Base-by-base conservation (phyloP, 2,113 vertebrate species). In the Amphilophus citrinellus region DNA sequence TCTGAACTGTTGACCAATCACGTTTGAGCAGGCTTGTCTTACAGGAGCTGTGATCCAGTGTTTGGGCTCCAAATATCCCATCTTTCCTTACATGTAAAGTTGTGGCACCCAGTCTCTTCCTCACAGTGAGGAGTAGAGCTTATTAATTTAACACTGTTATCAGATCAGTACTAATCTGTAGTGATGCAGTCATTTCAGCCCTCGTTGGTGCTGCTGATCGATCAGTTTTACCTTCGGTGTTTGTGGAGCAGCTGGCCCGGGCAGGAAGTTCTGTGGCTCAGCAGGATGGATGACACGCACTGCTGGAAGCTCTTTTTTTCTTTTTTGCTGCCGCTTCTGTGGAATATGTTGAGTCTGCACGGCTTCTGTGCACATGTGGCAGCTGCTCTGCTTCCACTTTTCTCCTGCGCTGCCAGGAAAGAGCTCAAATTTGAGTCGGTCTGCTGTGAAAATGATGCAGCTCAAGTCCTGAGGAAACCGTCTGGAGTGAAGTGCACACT, bases 231-330 rank as follows among this genome's bases (percentile, higher is more conserved):
- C 44, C 30, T 79, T 53, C 61, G 56, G 57, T 44, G 56, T 44
- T 44, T 27, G 68, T 80, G 79, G 57, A 77, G 66, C 58, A 65
- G 62, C 73, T 77, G 78, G 18, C 14, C 2, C 58, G 10, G 53
- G 50, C 82, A 82, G 77, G 80, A 86, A 66, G 78, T 30, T 35
- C n/a, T 61, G 82, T 9, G 73, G 62, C 61, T 61, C 76, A 59
- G 61, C 79, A 65, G 79, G 79, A 77, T 58, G 80, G 86, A 84
- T 79, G 73, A 85, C 79, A 58, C 65, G 60, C 24, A 22, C 57
- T 20, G 68, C 71, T 61, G 42, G 42, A 8, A 18, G 7, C 11
- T 9, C 27, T 44, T 44, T 66, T n/a, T 44, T 44, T 66, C 27
- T 22, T 30, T 71, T 71, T 42, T 9, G 0, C 24, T 56, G 42